These are phyloP conservation scores for Trichomalopsis sarcophagae DNA, from an alignment of 1,140 invertebrate genomes.

Conservation along the genomic window DNA sequence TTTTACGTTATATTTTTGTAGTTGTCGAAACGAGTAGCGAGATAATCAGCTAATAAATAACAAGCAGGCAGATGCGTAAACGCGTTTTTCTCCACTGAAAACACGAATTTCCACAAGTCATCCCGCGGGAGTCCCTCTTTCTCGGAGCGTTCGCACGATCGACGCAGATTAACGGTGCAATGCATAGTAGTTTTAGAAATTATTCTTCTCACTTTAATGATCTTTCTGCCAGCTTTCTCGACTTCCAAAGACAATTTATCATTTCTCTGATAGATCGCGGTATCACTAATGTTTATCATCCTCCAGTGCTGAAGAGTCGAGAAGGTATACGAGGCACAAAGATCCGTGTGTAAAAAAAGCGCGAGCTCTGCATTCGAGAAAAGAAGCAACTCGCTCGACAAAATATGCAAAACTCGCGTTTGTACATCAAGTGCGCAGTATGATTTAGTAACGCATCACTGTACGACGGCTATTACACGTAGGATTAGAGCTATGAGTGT, in stretches of 20 bases:
- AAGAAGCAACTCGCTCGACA: not conserved
- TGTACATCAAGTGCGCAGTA: not conserved
- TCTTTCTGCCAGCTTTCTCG: conserved; percentile 44
- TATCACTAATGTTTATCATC: conserved; percentile 27
- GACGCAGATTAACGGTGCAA: conserved; percentile 55
- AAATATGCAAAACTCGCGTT: not conserved
- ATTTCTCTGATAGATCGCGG: conserved; percentile 27
- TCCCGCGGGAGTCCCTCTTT: conserved; percentile 53
- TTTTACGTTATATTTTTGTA: not conserved
- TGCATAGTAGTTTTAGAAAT: conserved; percentile 50
- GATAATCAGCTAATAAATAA: conserved; percentile 19
- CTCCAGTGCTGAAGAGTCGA: not conserved
- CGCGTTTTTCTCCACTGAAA: conserved; percentile 28
- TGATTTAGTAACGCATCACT: not conserved
- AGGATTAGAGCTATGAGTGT: not conserved
- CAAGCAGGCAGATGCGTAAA: conserved; percentile 49
- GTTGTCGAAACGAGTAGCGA: not conserved
- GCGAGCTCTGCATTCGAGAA: not conserved
- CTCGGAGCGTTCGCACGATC: conserved; percentile 59
- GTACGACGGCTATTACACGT: not conserved
- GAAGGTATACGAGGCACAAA: not conserved
- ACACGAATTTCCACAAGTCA: conserved; percentile 49
- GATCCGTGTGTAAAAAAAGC: not conserved
- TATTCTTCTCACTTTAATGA: conserved; percentile 55
- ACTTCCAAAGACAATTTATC: conserved; percentile 40